Evolutionary conservation across 2,888 invertebrate genomes (phyloP), one percentile per base, ranked within the genome.

Genomic region (Liodrosophila aerea): DNA sequence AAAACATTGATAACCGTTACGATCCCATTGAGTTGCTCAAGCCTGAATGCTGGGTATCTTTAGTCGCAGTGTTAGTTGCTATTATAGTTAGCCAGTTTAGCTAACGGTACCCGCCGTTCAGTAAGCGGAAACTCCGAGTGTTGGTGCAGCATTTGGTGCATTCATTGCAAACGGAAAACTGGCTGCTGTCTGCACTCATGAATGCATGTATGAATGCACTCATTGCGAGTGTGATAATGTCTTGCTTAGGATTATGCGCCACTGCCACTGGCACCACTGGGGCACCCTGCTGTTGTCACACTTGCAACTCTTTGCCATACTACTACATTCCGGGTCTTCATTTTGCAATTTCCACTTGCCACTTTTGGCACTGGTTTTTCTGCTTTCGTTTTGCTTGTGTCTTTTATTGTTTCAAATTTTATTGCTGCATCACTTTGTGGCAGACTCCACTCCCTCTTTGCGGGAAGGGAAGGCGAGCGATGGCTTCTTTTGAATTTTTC

Each of bases 391-490:
- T 22, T 30, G 27, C 16, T 49, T 71, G 49, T 65, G 56, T 65
- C 73, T 68, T 78, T 81, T 81, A 86, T 86, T 87, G 78, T 85
- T 83, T 85, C 71, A 75, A 74, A 82, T 86, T 84, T 86, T 86
- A 87, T 86, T 83, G 81, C 86, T 75, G 74, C 86, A 76, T 76
- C 83, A 85, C 65, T 84, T 75, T 70, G 75, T 73, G 84, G 67
- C 68, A 68, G 56, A 68, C 60, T 44, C 53, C 59, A 31, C 43
- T 54, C 44, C 54, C 44, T 30, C 13, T 30, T 39, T 31, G 33
- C 33, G 41, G 30, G 13, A 34, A 13, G 36, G 12, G 27, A 29
- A 34, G 27, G 36, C 18, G 27, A 29, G 30, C 11, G 27, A 37
- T 60, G 53, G 54, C 43, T 72, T 72, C 63, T 57, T 69, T 82